A percentile compares a stretch with the other conserved stretches of the same genome.
Evolutionary conservation across 2,113 vertebrate genomes (phyloP).

Genomic region (Tursiops truncatus): DNA sequence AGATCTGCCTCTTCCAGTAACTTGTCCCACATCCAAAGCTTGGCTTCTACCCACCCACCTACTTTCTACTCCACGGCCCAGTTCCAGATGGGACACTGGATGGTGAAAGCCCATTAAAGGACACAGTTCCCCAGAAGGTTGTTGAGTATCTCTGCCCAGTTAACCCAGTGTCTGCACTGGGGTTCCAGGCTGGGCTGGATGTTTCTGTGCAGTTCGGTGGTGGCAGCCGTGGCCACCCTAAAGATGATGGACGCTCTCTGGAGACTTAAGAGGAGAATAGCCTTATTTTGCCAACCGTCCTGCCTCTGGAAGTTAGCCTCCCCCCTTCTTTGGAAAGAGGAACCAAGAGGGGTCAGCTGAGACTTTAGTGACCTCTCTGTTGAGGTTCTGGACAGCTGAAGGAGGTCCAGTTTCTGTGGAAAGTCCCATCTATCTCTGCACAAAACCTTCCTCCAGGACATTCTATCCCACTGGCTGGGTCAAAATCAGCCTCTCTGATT

Average conservation of each 20-base stretch:
- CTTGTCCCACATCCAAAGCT: neutral
- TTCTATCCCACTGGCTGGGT: neutral
- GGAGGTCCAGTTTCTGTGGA: too few relatives aligned
- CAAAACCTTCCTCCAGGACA: rapidly evolving
- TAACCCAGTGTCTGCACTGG: neutral
- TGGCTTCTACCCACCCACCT: neutral
- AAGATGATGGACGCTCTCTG: neutral
- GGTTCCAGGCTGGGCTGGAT: neutral
- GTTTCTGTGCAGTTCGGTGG: neutral
- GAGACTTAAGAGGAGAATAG: neutral
- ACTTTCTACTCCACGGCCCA: neutral
- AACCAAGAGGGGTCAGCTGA: neutral
- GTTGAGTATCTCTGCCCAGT: neutral
- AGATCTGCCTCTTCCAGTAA: neutral
- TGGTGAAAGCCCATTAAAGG: too few relatives aligned
- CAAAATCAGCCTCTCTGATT: neutral
- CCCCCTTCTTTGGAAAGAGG: neutral
- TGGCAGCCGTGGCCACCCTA: rapidly evolving
- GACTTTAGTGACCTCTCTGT: rapidly evolving
- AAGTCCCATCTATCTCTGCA: rapidly evolving
- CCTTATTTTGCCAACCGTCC: neutral
- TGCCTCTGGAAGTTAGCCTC: neutral
- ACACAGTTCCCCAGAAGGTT: neutral
- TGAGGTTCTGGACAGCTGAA: neutral
- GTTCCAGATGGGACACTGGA: neutral